These are phyloP conservation scores for Amblyteles armatorius DNA, from an alignment of 2,888 invertebrate species.

Conservation along the genomic window DNA sequence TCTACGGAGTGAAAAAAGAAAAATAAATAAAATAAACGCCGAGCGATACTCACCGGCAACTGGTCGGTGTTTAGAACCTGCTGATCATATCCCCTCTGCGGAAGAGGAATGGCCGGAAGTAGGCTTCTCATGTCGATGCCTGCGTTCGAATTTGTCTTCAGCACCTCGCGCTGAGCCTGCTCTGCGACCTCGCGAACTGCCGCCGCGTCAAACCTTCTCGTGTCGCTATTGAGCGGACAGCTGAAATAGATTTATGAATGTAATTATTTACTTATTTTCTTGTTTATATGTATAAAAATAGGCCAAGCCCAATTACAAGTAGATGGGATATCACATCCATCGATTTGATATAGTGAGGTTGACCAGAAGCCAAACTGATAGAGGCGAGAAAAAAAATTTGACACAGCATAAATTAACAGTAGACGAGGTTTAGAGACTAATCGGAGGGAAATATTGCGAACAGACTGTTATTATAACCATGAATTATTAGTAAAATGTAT, in stretches of 20 bases:
- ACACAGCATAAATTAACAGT: too few relatives aligned
- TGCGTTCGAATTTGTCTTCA: constrained; percentile 79
- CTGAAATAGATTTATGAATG: constrained; percentile 71
- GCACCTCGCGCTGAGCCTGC: constrained; percentile 81
- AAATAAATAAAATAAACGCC: background rate
- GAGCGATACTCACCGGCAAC: constrained; percentile 69
- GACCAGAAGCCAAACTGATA: constrained; percentile 66
- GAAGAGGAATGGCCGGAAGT: constrained; percentile 72
- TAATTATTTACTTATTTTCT: constrained; percentile 43
- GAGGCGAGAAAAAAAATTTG: too few relatives aligned
- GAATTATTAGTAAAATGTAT: background rate
- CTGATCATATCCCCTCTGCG: constrained; percentile 71
- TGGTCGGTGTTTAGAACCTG: constrained; percentile 65
- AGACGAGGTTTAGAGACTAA: too few relatives aligned
- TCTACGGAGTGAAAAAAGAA: background rate
- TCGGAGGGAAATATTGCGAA: constrained; percentile 63
- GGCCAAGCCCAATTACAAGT: too few relatives aligned
- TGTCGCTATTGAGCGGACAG: constrained; percentile 85
- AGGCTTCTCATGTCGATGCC: constrained; percentile 80
- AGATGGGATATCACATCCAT: too few relatives aligned
- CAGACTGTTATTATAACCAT: background rate
- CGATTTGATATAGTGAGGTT: constrained; percentile 67
- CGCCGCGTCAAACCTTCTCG: constrained; percentile 80
- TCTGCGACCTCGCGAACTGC: constrained; percentile 83
- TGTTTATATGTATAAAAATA: too few relatives aligned